Evolutionary conservation across 1,140 invertebrate genomes (phyloP).

Genomic region (Plutomurus gul): DNA sequence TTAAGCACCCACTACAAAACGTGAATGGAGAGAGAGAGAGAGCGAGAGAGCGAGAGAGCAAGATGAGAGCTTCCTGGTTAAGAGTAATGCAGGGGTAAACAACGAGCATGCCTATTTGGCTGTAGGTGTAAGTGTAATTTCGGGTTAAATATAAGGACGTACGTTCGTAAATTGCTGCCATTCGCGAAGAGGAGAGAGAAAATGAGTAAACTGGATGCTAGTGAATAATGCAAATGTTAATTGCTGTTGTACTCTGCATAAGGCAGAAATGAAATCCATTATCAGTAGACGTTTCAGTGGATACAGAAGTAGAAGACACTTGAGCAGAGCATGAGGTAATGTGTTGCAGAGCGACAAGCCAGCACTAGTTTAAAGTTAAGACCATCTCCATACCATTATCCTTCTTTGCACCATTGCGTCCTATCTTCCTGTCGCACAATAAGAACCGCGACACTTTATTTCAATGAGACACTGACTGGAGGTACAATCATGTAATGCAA

Average conservation of each 20-base stretch:
- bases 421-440: conserved; percentile 17
- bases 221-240: conserved; percentile 50
- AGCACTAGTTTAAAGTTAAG: background rate
- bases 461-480: background rate
- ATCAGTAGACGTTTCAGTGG: conserved; percentile 18
- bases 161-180: background rate
- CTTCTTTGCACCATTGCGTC: conserved; percentile 15
- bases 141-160: background rate
- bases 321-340: too few relatives aligned
- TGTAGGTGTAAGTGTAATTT: background rate
- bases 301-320: too few relatives aligned
- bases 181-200: background rate
- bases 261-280: background rate
- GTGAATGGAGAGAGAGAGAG: too few relatives aligned
- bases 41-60: background rate
- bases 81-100: background rate
- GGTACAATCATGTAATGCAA: too few relatives aligned
- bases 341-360: background rate
- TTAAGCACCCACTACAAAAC: too few relatives aligned
- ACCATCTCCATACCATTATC: conserved; percentile 15
- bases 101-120: background rate
- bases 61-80: background rate
- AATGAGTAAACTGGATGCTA: conserved; percentile 18
- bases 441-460: background rate
- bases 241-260: conserved; percentile 40